phyloP scores from a whole-genome alignment of 1,140 invertebrate species.

The Grapholita molesta region DNA sequence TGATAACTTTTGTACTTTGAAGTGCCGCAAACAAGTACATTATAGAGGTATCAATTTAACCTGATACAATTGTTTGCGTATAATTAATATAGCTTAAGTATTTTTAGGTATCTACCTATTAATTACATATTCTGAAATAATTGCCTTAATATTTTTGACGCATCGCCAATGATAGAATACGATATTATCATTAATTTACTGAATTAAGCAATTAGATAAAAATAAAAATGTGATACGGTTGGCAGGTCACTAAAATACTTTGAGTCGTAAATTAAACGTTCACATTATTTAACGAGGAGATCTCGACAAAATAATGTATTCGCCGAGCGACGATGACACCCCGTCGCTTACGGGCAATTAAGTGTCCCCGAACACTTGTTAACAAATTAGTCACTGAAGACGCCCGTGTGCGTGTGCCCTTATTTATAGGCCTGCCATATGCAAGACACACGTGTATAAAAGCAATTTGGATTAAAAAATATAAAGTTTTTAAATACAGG shows the following conservation, averaged over 20 bases:
- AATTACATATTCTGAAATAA: no score
- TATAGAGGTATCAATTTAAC: not conserved
- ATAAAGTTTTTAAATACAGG: no score
- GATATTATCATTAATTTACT: not conserved
- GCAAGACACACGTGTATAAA: slow-evolving; percentile 22
- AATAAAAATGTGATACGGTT: not conserved
- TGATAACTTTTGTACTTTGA: not conserved
- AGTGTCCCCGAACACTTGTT: slow-evolving; percentile 66
- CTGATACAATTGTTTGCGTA: not conserved
- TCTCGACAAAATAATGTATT: slow-evolving; percentile 51
- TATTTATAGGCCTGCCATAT: slow-evolving; percentile 43
- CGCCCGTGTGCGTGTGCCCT: slow-evolving; percentile 45
- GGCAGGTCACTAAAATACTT: not conserved
- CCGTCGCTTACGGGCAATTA: slow-evolving; percentile 62
- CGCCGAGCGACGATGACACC: slow-evolving; percentile 51
- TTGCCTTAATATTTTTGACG: no score
- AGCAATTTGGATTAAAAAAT: no score
- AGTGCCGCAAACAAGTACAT: not conserved
- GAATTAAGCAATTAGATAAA: not conserved
- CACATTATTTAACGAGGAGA: slow-evolving; percentile 46
- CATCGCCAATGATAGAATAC: no score
- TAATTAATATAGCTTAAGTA: no score
- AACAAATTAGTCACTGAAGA: slow-evolving; percentile 68
- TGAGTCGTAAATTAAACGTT: slow-evolving; percentile 9
- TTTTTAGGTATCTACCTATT: no score